These are phyloP conservation scores for Anarsia innoxiella DNA, from an alignment of 2,888 invertebrate genomes.

Conservation along the genomic window DNA sequence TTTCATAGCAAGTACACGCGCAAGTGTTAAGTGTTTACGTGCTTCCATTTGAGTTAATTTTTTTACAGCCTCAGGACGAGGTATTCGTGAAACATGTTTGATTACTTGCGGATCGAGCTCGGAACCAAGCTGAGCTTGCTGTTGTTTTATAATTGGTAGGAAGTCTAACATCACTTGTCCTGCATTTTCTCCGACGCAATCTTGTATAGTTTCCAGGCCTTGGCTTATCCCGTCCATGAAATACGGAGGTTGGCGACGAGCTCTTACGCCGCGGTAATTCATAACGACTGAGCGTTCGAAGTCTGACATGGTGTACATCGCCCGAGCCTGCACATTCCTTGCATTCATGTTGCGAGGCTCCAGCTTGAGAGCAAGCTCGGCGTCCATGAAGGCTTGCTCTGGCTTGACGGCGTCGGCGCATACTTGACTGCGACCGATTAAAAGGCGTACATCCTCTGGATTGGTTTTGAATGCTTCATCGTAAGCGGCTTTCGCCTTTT, in stretches of 20 bases:
- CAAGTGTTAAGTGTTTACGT: constrained; percentile 47
- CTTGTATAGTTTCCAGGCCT: constrained; percentile 63
- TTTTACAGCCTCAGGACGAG: constrained; percentile 42
- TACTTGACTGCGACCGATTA: constrained; percentile 59
- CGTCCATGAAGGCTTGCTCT: constrained; percentile 57
- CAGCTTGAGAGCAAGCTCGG: constrained; percentile 56
- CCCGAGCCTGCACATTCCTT: constrained; percentile 61
- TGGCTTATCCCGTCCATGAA: constrained; percentile 64
- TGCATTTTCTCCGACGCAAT: constrained; percentile 58
- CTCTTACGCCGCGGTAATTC: constrained; percentile 51
- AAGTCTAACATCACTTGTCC: constrained; percentile 63
- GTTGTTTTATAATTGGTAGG: constrained; percentile 52
- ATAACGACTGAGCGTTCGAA: constrained; percentile 65
- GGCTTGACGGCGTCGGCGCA: constrained; percentile 62
- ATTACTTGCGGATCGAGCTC: constrained; percentile 19
- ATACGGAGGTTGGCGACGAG: constrained; percentile 56
- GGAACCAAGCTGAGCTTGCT: constrained; percentile 38
- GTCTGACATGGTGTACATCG: constrained; percentile 65
- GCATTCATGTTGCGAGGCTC: constrained; percentile 61
- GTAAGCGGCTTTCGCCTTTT: constrained; percentile 57
- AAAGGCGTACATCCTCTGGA: constrained; percentile 53
- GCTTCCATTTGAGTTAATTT: constrained; percentile 59
- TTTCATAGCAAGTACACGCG: constrained; percentile 64
- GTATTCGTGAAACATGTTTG: constrained; percentile 51
- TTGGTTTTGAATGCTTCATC: constrained; percentile 52